A percentile compares a stretch with the other conserved stretches of the same genome.
Conservation (phyloP, 2,797 vertebrate species). For the Enteromius argenteus region DNA sequence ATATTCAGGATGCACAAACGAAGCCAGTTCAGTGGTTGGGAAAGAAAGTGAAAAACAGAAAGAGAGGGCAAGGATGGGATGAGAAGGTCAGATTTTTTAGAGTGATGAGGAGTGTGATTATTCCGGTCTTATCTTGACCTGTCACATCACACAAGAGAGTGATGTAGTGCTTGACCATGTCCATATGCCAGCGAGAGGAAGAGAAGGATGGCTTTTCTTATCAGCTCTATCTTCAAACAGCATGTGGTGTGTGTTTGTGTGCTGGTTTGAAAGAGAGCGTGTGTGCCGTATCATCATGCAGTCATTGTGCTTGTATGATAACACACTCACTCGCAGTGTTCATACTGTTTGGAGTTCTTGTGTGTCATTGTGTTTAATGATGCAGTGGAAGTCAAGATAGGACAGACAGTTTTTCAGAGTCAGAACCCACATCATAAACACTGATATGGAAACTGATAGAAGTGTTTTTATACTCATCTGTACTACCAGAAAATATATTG, state of each 20-base stretch:
- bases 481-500: background rate
- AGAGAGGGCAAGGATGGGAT: conserved; percentile 14
- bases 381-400: conserved; percentile 5
- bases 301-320: conserved; percentile 48
- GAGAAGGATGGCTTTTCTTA: conserved; percentile 42
- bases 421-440: conserved; percentile 6
- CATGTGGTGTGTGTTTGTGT: conserved; percentile 49
- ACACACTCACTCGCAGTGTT: conserved; percentile 38
- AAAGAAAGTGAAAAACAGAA: conserved; percentile 1
- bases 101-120: conserved; percentile 19
- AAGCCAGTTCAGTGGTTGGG: conserved; percentile 27
- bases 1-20: conserved; percentile 34
- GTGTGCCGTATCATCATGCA: conserved; percentile 26
- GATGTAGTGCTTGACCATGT: conserved; percentile 52
- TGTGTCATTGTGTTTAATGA: conserved; percentile 40
- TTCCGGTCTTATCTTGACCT: conserved; percentile 49
- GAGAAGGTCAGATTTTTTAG: conserved; percentile 1
- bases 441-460: background rate
- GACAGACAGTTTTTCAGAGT: conserved; percentile 15
- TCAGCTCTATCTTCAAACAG: conserved; percentile 43
- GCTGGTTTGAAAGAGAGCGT: background rate
- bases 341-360: conserved; percentile 37
- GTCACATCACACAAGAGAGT: conserved; percentile 49
- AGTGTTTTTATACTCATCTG: background rate
- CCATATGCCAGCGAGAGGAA: conserved; percentile 17